These are phyloP conservation scores for Campaea margaritaria DNA, from an alignment of 2,888 invertebrate genomes.

Conservation along the genomic window DNA sequence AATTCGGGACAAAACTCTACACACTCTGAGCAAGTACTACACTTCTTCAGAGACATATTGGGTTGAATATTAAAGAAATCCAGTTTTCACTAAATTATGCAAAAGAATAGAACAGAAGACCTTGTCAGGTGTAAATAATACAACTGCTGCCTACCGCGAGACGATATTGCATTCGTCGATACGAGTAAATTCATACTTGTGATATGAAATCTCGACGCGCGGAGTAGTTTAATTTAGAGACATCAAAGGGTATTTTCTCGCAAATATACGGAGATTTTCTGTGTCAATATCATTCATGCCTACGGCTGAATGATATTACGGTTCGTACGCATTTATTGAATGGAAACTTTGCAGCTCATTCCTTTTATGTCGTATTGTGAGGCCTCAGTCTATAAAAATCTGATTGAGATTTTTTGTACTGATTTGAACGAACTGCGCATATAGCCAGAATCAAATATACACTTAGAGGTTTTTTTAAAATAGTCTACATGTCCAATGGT, in stretches of 20 bases:
- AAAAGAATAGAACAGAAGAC: neutral
- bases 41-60: too few relatives aligned
- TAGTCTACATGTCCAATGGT: too few relatives aligned
- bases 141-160: neutral
- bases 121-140: neutral
- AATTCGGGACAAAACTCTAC: too few relatives aligned
- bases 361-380: neutral
- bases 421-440: too few relatives aligned
- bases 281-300: constrained; percentile 1
- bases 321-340: neutral
- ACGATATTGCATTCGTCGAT: neutral
- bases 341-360: neutral
- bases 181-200: neutral
- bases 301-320: neutral
- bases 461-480: too few relatives aligned
- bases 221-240: constrained; percentile 8
- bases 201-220: constrained; percentile 1
- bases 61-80: neutral
- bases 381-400: neutral
- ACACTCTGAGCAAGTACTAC: too few relatives aligned
- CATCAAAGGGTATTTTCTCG: constrained; percentile 3
- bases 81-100: too few relatives aligned
- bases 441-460: too few relatives aligned
- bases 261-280: constrained; percentile 3
- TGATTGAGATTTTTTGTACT: neutral